A percentile compares a stretch with the other conserved stretches of the same genome.
Evolutionary conservation across 2,113 vertebrate species (phyloP).

Genomic region (Marmota monax): DNA sequence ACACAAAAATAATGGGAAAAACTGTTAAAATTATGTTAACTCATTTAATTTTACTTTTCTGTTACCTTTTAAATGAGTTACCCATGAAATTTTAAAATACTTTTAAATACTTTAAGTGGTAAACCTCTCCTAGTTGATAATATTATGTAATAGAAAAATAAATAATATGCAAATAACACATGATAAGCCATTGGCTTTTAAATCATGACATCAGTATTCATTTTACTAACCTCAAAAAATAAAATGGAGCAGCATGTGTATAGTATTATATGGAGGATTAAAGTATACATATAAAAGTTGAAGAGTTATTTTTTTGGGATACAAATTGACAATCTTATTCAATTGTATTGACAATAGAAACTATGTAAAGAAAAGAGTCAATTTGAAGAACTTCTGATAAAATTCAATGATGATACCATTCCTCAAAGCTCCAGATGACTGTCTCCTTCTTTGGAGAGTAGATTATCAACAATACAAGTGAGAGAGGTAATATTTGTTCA

Average conservation of each 20-base stretch:
- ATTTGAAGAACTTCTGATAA: not conserved
- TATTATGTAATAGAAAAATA: not conserved
- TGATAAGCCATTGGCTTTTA: not conserved
- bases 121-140: not conserved
- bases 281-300: not conserved
- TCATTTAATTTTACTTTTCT: not conserved
- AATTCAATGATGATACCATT: not conserved
- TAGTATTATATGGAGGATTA: not conserved
- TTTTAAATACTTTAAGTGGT: not conserved
- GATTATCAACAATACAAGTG: not conserved
- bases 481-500: not conserved
- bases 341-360: not conserved
- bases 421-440: not conserved
- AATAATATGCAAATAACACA: not conserved
- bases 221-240: slow-evolving; percentile 43
- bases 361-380: not conserved
- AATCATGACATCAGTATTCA: not conserved
- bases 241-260: not conserved
- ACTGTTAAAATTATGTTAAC: not conserved
- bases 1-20: not conserved
- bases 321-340: not conserved
- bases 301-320: not conserved
- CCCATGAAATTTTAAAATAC: not conserved
- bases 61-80: not conserved
- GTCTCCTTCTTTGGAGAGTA: not conserved